Evolutionary conservation across 2,797 vertebrate species (phyloP).

Genomic region (Steatocranus sp.): DNA sequence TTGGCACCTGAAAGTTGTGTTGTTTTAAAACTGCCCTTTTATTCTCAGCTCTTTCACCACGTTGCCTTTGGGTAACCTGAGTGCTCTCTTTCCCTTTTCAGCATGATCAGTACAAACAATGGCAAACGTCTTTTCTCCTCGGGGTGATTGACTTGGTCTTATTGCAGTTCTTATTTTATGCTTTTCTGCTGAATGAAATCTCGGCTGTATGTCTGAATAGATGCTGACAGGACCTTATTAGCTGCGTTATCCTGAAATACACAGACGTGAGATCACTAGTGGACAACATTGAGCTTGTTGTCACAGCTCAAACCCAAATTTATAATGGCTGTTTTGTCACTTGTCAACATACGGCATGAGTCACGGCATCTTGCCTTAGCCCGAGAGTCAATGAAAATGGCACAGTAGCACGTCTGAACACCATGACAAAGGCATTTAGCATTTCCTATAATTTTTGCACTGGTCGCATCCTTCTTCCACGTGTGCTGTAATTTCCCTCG

Average conservation of each 20-base stretch:
- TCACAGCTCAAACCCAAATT: background rate
- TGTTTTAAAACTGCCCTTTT: slow-evolving; percentile 35
- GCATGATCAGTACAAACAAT: slow-evolving; percentile 51
- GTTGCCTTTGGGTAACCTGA: slow-evolving; percentile 38
- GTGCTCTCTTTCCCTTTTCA: slow-evolving; percentile 59
- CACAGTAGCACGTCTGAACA: background rate
- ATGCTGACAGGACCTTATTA: slow-evolving; percentile 42
- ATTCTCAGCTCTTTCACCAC: slow-evolving; percentile 55
- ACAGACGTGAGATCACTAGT: slow-evolving; percentile 2
- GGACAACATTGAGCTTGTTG: slow-evolving; percentile 5
- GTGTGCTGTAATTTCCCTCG: slow-evolving; percentile 52
- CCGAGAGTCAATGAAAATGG: background rate
- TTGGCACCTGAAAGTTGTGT: slow-evolving; percentile 15
- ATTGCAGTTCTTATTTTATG: slow-evolving; percentile 23
- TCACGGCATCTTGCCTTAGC: background rate
- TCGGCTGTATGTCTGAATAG: slow-evolving; percentile 33
- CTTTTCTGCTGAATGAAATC: slow-evolving; percentile 29
- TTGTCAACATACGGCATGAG: background rate
- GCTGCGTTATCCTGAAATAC: background rate
- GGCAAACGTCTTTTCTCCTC: slow-evolving; percentile 28
- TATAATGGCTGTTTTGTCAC: background rate
- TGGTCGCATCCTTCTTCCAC: slow-evolving; percentile 29
- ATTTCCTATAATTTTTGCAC: slow-evolving; percentile 59
- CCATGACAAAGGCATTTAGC: slow-evolving; percentile 11
- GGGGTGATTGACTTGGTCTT: slow-evolving; percentile 22